These are phyloP conservation scores for Noctua comes DNA, from an alignment of 2,888 invertebrate species.

Conservation along the genomic window DNA sequence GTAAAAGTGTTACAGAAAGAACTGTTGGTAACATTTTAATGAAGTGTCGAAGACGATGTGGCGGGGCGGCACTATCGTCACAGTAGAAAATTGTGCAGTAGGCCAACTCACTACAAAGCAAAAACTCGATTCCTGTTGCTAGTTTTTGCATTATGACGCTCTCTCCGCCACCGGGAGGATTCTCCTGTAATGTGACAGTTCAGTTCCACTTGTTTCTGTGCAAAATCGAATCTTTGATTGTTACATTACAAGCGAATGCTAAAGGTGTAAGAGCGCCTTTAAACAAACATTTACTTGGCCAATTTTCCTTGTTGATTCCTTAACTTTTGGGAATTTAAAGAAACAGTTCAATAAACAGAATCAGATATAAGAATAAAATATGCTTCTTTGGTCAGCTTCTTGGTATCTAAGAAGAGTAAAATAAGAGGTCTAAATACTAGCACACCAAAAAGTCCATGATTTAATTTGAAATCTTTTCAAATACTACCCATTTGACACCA, in stretches of 20 bases:
- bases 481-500: background rate
- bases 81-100: slow-evolving; percentile 15
- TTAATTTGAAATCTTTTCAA: background rate
- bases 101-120: background rate
- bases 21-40: slow-evolving; percentile 49
- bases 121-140: background rate
- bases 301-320: background rate
- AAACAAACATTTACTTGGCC: background rate
- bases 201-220: background rate
- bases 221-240: background rate
- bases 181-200: background rate
- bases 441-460: background rate
- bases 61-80: background rate
- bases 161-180: background rate
- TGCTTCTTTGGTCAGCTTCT: background rate
- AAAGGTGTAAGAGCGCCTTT: background rate
- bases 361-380: background rate
- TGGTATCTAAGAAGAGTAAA: background rate
- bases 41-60: slow-evolving; percentile 32
- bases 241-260: background rate
- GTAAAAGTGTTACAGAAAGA: slow-evolving; percentile 16
- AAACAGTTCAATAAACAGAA: too few species aligned
- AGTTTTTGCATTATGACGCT: background rate
- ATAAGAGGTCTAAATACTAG: background rate
- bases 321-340: background rate